These are phyloP conservation scores for Leucania comma DNA, from an alignment of 2,888 invertebrate genomes.

Conservation along the genomic window DNA sequence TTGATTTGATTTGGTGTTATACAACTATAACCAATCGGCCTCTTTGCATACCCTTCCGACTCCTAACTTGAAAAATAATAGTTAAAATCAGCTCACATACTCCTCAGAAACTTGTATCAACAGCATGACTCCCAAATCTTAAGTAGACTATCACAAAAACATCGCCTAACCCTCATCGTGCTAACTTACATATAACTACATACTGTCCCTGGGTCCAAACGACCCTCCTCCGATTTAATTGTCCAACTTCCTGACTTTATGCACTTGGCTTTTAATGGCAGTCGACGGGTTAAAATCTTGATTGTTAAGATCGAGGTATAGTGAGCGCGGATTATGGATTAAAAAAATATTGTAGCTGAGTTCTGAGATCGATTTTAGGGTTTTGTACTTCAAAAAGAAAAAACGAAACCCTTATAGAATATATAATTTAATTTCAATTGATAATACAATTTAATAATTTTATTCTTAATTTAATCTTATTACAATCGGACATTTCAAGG, in stretches of 20 bases:
- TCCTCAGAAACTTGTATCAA: not conserved
- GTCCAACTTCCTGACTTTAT: constrained; percentile 82
- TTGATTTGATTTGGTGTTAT: no score
- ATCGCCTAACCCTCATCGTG: constrained; percentile 57
- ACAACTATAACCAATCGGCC: no score
- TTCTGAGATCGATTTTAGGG: not conserved
- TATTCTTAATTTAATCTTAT: no score
- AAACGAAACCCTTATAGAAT: no score
- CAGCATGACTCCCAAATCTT: not conserved
- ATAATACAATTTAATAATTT: no score
- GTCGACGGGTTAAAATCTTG: constrained; percentile 74
- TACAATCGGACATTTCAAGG: no score
- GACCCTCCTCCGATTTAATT: constrained; percentile 82
- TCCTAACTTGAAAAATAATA: not conserved
- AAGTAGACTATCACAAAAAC: constrained; percentile 48
- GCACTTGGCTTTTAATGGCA: constrained; percentile 80
- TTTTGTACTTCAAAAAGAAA: not conserved
- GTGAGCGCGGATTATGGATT: constrained; percentile 8
- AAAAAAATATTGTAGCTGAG: not conserved
- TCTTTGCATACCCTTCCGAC: no score
- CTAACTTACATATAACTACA: constrained; percentile 57
- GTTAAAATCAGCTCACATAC: not conserved
- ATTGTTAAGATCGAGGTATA: constrained; percentile 58
- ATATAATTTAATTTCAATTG: no score
- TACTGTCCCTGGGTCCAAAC: constrained; percentile 76